Evolutionary conservation across 2,888 invertebrate genomes (phyloP), one percentile per base, ranked within the genome.

Genomic region (Chloromyia formosa): DNA sequence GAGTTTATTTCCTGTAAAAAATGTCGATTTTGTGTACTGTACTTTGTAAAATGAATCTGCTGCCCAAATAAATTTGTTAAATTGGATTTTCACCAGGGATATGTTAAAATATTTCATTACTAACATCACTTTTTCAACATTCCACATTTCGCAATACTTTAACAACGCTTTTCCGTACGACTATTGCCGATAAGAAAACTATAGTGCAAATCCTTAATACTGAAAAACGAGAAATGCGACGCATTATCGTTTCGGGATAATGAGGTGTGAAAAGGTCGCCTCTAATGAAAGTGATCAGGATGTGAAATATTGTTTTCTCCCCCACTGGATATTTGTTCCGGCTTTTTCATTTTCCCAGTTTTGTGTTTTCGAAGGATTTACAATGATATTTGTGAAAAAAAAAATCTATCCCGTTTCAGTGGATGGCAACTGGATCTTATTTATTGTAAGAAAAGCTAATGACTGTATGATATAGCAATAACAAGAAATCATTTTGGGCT

Each of bases 201-300:
- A 35, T 35, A 35, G 27, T 4, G 7, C 7, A 35, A 35, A 4
- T 62, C 54, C 69, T 54, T 27, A 9, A 54, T 61, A 61, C 20
- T 53, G 54, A 54, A 22, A 20, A 66, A 49, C 23, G 5, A 2
- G 27, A 66, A 66, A 20, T 66, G 45, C 22, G 7, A 7, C 16
- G 69, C 20, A 18, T 54, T 69, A 53, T 69, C 35, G 69, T 53
- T 27, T 62, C 23, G 35, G 69, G 54, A 54, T 69, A 69, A 69
- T 69, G 69, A 69, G 16, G 69, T 69, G 69, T 69, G 69, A 69
- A 69, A 69, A 69, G 54, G 69, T 69, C 69, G 69, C 54, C 54
- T 54, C 54, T 69, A 69, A 69, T 69, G 69, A 69, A 35, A 69
- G 69, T 69, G 69, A 69, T 69, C 69, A 69, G 54, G 69, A 69